Base-by-base conservation (phyloP, 2,113 vertebrate species). In the Delphinapterus leucas region DNA sequence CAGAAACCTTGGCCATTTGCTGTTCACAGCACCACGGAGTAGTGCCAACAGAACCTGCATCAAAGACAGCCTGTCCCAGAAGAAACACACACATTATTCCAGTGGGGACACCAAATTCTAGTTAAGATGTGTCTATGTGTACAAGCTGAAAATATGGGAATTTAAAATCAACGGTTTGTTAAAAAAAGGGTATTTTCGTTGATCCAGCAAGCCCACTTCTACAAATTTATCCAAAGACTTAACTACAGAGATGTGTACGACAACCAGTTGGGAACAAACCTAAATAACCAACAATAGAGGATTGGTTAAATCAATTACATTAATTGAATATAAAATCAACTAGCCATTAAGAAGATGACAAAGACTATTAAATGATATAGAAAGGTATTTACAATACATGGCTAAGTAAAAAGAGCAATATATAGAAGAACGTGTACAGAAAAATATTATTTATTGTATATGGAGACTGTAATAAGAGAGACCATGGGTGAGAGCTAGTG, bases 51-150 rank as follows among this genome's bases (percentile, higher is more conserved):
- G 91, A 87, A 36, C 8, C n/a, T 36, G 44, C 44, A 82, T 85
- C 83, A 74, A 95, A 97, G 96, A 94, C 28, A 94, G 61, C 53
- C 74, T 74, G 36, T 92, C 77, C 81, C 63, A n/a, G 31, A 96
- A 94, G 90, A 94, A 90, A 44, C 44, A 77, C 65, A 68, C 0
- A 5, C 10, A 14, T 21, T 80, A 95, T 26, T 82, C 61, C 58
- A 79, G 33, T 18, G 71, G 81, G 68, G 53, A 31, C 55, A 79
- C 17, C 77, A 82, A 58, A 55, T 65, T 76, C 55, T 36, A 61
- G 82, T 17, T 49, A 80, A 83, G 58, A 73, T n/a, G 3, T 88
- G 21, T 90, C 44, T 80, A 82, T 26, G 7, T 33, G n/a, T n/a
- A 26, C 11, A 96, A 49, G 21, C 47, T 47, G 25, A 90, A 88